Conservation (phyloP, 2,113 vertebrate genomes). For the Amphiprion ocellaris region DNA sequence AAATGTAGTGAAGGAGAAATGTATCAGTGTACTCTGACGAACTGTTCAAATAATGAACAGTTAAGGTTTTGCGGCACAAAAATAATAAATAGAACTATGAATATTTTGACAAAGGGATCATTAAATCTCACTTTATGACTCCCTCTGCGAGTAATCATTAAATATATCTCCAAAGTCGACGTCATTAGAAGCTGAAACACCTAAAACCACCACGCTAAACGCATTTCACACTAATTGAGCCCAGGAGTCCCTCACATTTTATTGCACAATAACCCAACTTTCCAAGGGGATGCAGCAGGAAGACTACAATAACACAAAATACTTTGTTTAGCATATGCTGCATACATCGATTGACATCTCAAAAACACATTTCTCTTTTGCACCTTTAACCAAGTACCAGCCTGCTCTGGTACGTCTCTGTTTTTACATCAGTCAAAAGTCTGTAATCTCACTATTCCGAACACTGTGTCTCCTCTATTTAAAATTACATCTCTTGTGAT, state of each 20-base stretch:
- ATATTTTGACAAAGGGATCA: background rate
- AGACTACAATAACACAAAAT: constrained; percentile 80
- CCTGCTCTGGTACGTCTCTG: constrained; percentile 44
- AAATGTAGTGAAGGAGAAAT: background rate
- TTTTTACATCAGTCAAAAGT: constrained; percentile 35
- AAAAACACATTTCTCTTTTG: constrained; percentile 61
- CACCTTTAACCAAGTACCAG: constrained; percentile 32
- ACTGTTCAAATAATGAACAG: too few relatives aligned
- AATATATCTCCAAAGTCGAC: background rate
- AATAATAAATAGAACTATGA: background rate
- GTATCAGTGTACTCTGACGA: background rate
- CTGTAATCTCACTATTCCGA: constrained; percentile 46
- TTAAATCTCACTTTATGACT: background rate
- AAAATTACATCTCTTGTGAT: constrained; percentile 47
- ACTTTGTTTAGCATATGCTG: constrained; percentile 69
- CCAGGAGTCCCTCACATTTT: constrained; percentile 80
- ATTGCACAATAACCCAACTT: constrained; percentile 83
- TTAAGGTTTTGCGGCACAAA: background rate
- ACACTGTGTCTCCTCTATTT: constrained; percentile 52
- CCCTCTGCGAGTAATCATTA: background rate
- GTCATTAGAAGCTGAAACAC: background rate
- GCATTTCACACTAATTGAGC: constrained; percentile 37
- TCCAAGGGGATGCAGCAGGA: constrained; percentile 77
- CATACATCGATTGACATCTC: constrained; percentile 73
- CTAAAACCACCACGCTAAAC: constrained; percentile 15